Evolutionary conservation across 2,113 vertebrate genomes (phyloP), one percentile per base, ranked within the genome.

Genomic region (Eupsittula cactorum): DNA sequence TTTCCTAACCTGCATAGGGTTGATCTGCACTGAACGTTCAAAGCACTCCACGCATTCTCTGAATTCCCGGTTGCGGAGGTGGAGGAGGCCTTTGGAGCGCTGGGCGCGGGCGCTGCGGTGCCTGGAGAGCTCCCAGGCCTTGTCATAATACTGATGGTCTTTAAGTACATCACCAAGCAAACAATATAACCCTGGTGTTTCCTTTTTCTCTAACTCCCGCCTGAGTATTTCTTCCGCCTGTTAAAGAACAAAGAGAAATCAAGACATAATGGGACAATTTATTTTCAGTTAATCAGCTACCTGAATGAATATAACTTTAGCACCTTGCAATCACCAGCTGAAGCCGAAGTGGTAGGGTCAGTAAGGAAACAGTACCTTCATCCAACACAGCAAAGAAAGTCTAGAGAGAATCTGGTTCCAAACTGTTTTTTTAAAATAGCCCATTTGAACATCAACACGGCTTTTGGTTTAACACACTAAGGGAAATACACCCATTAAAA

Each of bases 221-320:
- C 98, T 98, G 16, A 99, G 97, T 28, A 99, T 98, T 97, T 99
- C 98, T 97, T 99, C 99, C 0, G 99, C 99, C 99, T 99, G 97
- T 87, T 29, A 44, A 91, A 95, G 57, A 91, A 92, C 47, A 92
- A 94, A 94, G 31, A 87, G 44, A 31, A 55, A 70, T 65, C 21
- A 93, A 46, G 21, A 67, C 11, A 16, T 31, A 77, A 78, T 1
- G 29, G 52, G 35, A 53, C 17, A 35, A 55, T 5, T 60, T 47
- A 14, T 31, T 39, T 62, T 44, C 81, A n/a, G 59, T 67, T 90
- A 55, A 91, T n/a, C 9, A 47, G 2, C 52, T 9, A 74, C 33
- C 35, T 55, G 35, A 86, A 71, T 11, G 60, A 44, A 67, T 44
- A 70, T 20, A 52, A 63, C 42, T 78, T 91, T 49, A 60, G 52